Evolutionary conservation across 2,888 invertebrate species (phyloP).

Genomic region (Lasioglossum vierecki): DNA sequence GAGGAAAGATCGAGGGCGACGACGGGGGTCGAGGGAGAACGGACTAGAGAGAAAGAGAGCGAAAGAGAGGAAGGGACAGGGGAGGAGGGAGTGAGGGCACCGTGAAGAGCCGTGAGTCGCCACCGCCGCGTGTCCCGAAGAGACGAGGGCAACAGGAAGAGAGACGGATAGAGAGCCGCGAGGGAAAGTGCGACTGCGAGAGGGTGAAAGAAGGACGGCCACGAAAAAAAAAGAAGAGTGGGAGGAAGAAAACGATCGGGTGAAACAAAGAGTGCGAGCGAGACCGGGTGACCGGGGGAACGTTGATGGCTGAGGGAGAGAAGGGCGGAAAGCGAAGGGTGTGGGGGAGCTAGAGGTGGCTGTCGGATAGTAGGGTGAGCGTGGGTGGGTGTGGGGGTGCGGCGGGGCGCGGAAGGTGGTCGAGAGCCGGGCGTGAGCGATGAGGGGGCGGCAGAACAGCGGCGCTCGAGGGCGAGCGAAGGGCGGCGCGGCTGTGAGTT

Average conservation of each 20-base stretch:
- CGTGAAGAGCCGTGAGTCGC: slow-evolving; percentile 48
- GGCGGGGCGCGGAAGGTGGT: slow-evolving; percentile 72
- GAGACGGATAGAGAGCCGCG: slow-evolving; percentile 9
- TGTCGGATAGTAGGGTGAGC: slow-evolving; percentile 57
- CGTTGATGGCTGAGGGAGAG: slow-evolving; percentile 59
- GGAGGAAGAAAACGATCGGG: slow-evolving; percentile 36
- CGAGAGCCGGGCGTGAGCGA: slow-evolving; percentile 65
- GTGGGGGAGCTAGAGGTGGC: slow-evolving; percentile 53
- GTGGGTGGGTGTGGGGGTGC: slow-evolving; percentile 34
- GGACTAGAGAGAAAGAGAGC: slow-evolving; percentile 38
- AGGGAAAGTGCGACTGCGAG: slow-evolving; percentile 19
- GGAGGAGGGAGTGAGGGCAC: slow-evolving; percentile 42
- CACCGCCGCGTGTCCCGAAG: slow-evolving; percentile 56
- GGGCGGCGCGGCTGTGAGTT: slow-evolving; percentile 72
- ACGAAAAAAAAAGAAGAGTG: slow-evolving; percentile 13
- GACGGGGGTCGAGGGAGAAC: background rate
- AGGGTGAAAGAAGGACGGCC: slow-evolving; percentile 24
- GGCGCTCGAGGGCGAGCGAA: slow-evolving; percentile 73
- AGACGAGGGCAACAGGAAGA: slow-evolving; percentile 45
- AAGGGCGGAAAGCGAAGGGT: slow-evolving; percentile 41
- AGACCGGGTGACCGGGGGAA: slow-evolving; percentile 25
- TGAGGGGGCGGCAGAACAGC: slow-evolving; percentile 69
- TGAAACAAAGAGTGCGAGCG: slow-evolving; percentile 44
- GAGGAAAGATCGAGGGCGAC: slow-evolving; percentile 51
- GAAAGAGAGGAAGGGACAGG: slow-evolving; percentile 34